Conservation (phyloP, 1,140 invertebrate species). For the Bathynomus jamesi region DNA sequence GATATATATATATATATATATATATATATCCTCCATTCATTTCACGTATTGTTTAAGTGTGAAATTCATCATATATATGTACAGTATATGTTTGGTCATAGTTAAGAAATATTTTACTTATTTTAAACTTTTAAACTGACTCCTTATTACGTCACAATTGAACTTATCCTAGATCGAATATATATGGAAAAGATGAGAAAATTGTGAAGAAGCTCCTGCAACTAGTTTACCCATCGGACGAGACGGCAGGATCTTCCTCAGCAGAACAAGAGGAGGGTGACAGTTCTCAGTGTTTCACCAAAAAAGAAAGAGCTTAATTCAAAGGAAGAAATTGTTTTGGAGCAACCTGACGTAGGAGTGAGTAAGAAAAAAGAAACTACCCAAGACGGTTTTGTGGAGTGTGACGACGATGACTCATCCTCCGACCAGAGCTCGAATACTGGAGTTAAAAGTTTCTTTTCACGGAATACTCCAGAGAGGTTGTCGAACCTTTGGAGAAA, state of each 20-base stretch:
- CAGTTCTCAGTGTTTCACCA: no score
- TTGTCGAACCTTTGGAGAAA: slow-evolving; percentile 35
- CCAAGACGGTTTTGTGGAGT: neutral
- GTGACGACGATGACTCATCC: neutral
- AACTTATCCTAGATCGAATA: neutral
- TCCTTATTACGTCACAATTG: no score
- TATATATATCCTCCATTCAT: no score
- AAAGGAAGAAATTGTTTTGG: neutral
- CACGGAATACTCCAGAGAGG: slow-evolving; percentile 29
- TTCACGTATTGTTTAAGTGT: no score
- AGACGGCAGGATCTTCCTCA: neutral
- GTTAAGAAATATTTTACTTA: no score
- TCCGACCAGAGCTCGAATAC: neutral
- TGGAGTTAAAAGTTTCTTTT: slow-evolving; percentile 15
- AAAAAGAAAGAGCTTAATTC: neutral
- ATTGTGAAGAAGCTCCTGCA: neutral
- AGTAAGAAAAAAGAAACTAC: neutral
- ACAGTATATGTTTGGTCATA: no score
- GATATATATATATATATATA: no score
- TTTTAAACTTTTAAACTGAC: no score
- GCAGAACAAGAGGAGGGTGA: neutral
- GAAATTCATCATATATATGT: no score
- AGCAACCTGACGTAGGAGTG: neutral
- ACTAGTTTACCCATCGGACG: neutral
- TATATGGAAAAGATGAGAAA: neutral